A percentile compares a stretch with the other conserved stretches of the same genome.
These are phyloP conservation scores for Aix galericulata DNA, from an alignment of 2,113 vertebrate species.

Conservation along the genomic window DNA sequence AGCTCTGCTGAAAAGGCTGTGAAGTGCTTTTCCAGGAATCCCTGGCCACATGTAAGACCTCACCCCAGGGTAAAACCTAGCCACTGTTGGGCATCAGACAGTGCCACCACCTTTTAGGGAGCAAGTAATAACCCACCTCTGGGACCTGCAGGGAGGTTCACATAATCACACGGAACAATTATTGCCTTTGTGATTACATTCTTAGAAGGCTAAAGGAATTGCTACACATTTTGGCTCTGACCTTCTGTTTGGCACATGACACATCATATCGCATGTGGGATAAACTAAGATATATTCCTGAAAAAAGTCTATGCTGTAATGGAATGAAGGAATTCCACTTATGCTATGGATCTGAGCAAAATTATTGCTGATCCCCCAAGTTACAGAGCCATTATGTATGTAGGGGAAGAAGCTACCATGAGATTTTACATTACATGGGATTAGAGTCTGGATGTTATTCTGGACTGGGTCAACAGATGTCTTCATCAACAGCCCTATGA, in stretches of 20 bases:
- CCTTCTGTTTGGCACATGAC: background rate
- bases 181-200: background rate
- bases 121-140: fast-evolving
- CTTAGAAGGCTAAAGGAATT: background rate
- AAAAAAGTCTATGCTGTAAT: background rate
- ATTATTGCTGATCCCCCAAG: background rate
- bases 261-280: background rate
- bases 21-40: background rate
- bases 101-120: background rate
- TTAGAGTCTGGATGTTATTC: background rate
- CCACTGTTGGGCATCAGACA: background rate
- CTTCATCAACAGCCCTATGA: background rate
- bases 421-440: background rate
- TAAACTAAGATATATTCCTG: background rate
- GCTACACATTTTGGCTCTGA: background rate
- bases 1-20: background rate
- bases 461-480: background rate
- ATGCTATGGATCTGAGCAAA: background rate
- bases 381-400: background rate
- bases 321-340: background rate
- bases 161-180: background rate
- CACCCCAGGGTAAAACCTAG: background rate
- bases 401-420: background rate
- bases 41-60: background rate
- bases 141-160: background rate